A percentile compares a stretch with the other conserved stretches of the same genome.
Conservation (phyloP, 2,797 vertebrate genomes). For the Chelmon rostratus region DNA sequence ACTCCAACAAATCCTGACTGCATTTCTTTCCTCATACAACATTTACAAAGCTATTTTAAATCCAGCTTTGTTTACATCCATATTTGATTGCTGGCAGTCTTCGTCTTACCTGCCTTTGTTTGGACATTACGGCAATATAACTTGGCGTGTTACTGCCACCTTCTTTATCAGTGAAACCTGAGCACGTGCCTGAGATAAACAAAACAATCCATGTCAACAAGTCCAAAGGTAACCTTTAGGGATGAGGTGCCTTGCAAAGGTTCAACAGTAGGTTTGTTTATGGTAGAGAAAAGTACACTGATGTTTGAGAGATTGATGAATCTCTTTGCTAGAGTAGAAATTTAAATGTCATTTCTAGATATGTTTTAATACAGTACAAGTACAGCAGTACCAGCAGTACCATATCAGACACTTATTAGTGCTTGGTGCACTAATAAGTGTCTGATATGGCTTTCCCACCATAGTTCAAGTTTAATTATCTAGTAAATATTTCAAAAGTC, state of each 20-base stretch:
- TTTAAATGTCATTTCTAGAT: neutral
- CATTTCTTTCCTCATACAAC: constrained; percentile 1
- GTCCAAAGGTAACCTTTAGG: neutral
- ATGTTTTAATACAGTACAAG: neutral
- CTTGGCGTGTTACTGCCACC: neutral
- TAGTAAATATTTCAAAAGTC: too few relatives aligned
- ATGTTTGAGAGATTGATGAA: too few relatives aligned
- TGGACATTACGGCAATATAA: neutral
- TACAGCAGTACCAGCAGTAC: too few relatives aligned
- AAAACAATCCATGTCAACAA: neutral
- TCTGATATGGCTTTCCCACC: too few relatives aligned
- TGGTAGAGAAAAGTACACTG: constrained; percentile 1
- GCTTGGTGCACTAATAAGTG: too few relatives aligned
- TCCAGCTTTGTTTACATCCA: neutral
- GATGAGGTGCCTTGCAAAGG: neutral
- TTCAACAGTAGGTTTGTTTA: neutral
- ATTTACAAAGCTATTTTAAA: neutral
- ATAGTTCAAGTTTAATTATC: too few relatives aligned
- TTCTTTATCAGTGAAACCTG: neutral
- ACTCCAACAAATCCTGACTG: too few relatives aligned
- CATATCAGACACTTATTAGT: too few relatives aligned
- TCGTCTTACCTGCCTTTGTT: neutral
- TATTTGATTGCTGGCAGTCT: neutral
- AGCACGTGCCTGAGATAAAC: neutral
- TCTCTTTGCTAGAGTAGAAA: neutral